Evolutionary conservation across 2,888 invertebrate species (phyloP), one percentile per base, ranked within the genome.

Genomic region (Drosophila nr. perissopoda): DNA sequence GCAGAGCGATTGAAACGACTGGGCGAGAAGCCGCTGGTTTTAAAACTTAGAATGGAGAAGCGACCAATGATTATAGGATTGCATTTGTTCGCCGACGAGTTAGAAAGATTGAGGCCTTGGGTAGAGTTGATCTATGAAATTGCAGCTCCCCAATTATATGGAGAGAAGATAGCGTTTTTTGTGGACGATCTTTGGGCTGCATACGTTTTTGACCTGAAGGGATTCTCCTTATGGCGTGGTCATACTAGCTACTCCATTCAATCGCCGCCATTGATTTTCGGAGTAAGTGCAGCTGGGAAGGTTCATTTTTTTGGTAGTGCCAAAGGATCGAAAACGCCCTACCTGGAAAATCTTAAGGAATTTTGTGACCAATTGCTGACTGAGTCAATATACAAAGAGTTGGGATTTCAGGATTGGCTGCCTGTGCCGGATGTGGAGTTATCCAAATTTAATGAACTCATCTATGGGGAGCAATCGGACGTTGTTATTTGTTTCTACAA

Each of bases 351-450:
- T 1, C 51, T 88, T 13, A 49, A 25, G 6, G 29, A 48, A 46
- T 81, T 84, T 48, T 82, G 79, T 66, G 58, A 62, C 7, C 33
- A 77, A 13, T 42, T 88, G 16, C 54, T 76, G 40, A 66, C 34
- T 11, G 59, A 42, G 4, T 52, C 25, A 0, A 7, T 65, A 8
- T 38, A 29, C 1, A 16, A 58, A 29, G 38, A 59, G 40, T 62
- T 8, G 6, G 31, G 8, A 54, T 58, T 49, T 7, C 57, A 67
- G 18, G 2, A 64, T 1, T 56, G 58, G 18, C 53, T 52, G 29
- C 27, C 29, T 7, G 38, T 85, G 5, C 68, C 67, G 6, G 71
- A 79, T 60, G 46, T 79, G 2, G 65, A 75, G 21, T 69, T 84
- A 11, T 49, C 57, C 10, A 76, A 33, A 42, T 87, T 79, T 52